Base-by-base conservation (phyloP, 2,797 vertebrate species). In the Silurus aristotelis region DNA sequence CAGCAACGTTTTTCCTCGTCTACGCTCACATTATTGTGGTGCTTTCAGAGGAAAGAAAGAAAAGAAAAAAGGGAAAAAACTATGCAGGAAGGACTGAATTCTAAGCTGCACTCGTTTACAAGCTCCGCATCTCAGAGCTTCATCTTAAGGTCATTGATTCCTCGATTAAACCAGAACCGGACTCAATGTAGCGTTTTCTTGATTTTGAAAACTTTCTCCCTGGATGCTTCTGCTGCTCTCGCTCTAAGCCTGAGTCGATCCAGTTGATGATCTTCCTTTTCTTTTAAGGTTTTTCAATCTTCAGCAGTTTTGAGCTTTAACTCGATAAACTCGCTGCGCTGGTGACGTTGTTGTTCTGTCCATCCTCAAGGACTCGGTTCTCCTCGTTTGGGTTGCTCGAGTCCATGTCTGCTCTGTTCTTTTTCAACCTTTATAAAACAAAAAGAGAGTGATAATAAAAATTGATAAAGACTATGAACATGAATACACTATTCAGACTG, bases 311-410 rank as follows among this genome's bases (percentile, higher is more conserved):
- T 25, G 63, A 86, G 71, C 77, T 63, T 90, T 95, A 95, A 91
- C 93, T 94, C 75, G 94, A 93, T 90, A 92, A 86, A 75, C 91
- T 80, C 1, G 46, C 46, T 17, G 88, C 89, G 0, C 92, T 90
- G 85, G 92, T 92, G 6, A 95, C 90, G 17, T 93, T 94, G 91
- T 95, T 95, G 92, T 96, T 97, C 92, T 96, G 94, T 86, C 94
- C 93, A 0, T 97, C 95, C 67, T 97, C 94, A 77, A 94, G 93
- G 10, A 92, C 92, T 1, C 90, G 88, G 48, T 92, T 93, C 91
- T 95, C 95, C 92, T 95, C 94, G 84, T 93, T 93, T 48, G 86
- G 91, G 88, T 91, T 91, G 25, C 93, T 88, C 43, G 92, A 93
- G 85, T 94, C 94, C 0, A 88, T 89, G 89, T 94, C 93, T 5